Conservation (phyloP, 2,797 vertebrate species). For the Malacoctenus gilli region DNA sequence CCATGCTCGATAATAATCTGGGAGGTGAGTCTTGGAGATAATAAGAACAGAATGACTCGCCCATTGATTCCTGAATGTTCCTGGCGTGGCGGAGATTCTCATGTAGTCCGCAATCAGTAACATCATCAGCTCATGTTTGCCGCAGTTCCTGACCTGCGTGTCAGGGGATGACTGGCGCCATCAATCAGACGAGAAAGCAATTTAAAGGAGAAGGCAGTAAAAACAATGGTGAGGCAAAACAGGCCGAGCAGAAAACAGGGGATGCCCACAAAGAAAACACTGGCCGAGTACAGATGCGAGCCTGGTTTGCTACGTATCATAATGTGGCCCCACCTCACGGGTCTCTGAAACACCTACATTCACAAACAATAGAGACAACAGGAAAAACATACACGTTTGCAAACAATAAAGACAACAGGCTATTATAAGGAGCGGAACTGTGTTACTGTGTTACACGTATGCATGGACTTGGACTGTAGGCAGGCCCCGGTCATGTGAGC, state of each 20-base stretch:
- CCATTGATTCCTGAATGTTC: conserved; percentile 37
- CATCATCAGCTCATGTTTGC: conserved; percentile 47
- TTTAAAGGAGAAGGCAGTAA: conserved; percentile 31
- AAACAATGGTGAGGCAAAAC: conserved; percentile 13
- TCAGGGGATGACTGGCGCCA: conserved; percentile 44
- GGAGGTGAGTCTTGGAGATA: conserved; percentile 64
- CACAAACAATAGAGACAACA: too few species aligned
- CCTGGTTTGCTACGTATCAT: too few species aligned
- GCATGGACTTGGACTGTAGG: not conserved
- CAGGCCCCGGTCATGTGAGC: conserved; percentile 12
- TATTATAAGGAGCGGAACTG: too few species aligned
- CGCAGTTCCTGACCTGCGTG: conserved; percentile 46
- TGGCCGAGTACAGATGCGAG: too few species aligned
- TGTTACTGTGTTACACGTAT: too few species aligned
- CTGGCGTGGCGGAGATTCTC: conserved; percentile 16
- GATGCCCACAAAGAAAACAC: conserved; percentile 19
- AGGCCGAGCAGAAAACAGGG: conserved; percentile 9
- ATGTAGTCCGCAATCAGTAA: conserved; percentile 48
- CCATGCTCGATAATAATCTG: conserved; percentile 71
- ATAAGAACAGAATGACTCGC: conserved; percentile 36
- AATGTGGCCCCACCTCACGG: too few species aligned
- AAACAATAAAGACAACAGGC: too few species aligned
- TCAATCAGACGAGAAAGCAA: conserved; percentile 49
- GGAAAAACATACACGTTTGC: too few species aligned
- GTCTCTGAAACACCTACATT: too few species aligned